phyloP scores from a whole-genome alignment of 2,888 invertebrate genomes.

The Eumerus sabulonum region DNA sequence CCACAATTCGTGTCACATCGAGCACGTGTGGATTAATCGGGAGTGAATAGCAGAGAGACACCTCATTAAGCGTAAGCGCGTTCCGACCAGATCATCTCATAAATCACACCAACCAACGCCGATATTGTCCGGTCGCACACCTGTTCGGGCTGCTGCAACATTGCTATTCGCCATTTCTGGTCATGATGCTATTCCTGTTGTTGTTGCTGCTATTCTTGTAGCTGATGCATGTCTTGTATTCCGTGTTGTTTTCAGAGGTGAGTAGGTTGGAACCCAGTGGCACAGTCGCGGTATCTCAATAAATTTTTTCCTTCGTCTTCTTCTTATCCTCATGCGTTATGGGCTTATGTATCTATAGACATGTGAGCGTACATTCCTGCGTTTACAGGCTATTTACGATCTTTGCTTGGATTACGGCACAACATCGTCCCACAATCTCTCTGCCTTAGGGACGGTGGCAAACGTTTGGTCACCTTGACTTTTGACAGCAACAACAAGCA shows the following conservation, averaged over 20 bases:
- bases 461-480: conserved; percentile 58
- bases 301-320: conserved; percentile 45
- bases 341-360: conserved; percentile 48
- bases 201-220: conserved; percentile 25
- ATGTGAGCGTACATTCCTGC: conserved; percentile 25
- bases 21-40: neutral
- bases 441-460: conserved; percentile 11
- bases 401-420: neutral
- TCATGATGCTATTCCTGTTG: conserved; percentile 1
- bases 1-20: conserved; percentile 31
- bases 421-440: conserved; percentile 37
- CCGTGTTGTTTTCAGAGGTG: conserved; percentile 57
- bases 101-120: conserved; percentile 65
- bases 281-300: conserved; percentile 60
- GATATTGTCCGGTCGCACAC: conserved; percentile 56
- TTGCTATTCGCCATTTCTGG: neutral
- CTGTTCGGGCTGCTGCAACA: conserved; percentile 29
- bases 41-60: conserved; percentile 35
- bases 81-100: conserved; percentile 65
- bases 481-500: conserved; percentile 36
- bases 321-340: conserved; percentile 48
- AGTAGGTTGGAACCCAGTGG: conserved; percentile 67
- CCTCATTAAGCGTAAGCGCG: conserved; percentile 64
- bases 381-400: neutral
- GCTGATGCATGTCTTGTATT: conserved; percentile 47